A percentile compares a stretch with the other conserved stretches of the same genome.
Conservation (phyloP, 2,797 vertebrate species). For the Chaetodon trifasciatus region DNA sequence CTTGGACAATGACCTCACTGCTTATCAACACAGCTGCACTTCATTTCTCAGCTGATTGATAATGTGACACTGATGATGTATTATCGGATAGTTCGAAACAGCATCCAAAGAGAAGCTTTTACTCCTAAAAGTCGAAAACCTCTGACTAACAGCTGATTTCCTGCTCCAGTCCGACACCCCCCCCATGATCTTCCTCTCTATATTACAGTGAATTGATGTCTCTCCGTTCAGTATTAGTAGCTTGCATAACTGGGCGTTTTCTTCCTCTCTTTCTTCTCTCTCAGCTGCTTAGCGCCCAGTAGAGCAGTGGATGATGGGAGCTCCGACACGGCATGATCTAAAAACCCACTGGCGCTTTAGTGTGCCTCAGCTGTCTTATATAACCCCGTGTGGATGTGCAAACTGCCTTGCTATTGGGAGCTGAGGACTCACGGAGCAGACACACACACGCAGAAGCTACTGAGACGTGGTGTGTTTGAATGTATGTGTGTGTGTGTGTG, state of each 20-base stretch:
- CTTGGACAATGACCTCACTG: not conserved
- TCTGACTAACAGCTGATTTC: conserved; percentile 12
- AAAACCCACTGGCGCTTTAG: conserved; percentile 85
- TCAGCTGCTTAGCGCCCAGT: conserved; percentile 77
- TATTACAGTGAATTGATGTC: conserved; percentile 22
- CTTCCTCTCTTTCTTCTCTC: conserved; percentile 66
- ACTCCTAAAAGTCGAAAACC: not conserved
- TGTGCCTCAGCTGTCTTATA: conserved; percentile 84
- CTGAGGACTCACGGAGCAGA: conserved; percentile 60
- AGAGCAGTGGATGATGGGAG: conserved; percentile 83
- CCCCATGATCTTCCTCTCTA: conserved; percentile 21
- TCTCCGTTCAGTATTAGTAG: conserved; percentile 50
- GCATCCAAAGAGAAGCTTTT: not conserved
- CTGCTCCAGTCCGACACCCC: conserved; percentile 14
- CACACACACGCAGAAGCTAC: conserved; percentile 43
- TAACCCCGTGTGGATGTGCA: conserved; percentile 82
- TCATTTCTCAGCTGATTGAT: not conserved
- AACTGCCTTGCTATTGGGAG: conserved; percentile 73
- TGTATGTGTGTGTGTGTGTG: conserved; percentile 38
- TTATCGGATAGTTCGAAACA: not conserved
- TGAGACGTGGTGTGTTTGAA: conserved; percentile 40
- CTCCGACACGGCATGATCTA: conserved; percentile 82
- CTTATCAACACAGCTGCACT: not conserved
- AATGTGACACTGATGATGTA: not conserved
- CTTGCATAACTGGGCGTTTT: conserved; percentile 76